Conservation (phyloP, 2,888 invertebrate genomes). For the Coelogynopora nodosa region DNA sequence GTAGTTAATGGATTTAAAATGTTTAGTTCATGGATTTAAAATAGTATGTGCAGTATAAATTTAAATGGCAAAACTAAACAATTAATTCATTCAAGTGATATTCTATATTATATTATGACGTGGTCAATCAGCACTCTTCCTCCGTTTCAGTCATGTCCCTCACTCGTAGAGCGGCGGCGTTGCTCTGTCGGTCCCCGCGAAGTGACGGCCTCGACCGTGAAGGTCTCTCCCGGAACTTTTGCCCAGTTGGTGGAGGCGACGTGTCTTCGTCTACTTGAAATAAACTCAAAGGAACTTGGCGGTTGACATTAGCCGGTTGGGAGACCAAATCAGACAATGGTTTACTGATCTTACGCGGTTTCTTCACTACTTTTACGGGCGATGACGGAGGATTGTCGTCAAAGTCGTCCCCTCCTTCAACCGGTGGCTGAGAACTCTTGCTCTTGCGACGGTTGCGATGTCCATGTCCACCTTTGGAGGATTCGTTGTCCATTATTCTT, state of each 20-base stretch:
- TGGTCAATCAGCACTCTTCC: constrained; percentile 1
- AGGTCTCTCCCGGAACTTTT: background rate
- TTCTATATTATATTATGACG: too few species aligned
- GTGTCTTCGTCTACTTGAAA: background rate
- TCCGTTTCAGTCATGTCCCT: background rate
- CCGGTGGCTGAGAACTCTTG: background rate
- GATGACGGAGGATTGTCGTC: too few species aligned
- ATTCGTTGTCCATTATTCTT: background rate
- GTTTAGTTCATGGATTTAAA: too few species aligned
- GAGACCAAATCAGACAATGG: background rate
- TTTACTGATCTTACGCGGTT: background rate
- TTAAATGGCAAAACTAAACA: too few species aligned
- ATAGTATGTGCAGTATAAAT: too few species aligned
- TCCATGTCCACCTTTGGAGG: background rate
- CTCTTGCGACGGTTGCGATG: background rate
- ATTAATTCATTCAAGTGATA: too few species aligned
- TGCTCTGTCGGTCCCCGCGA: background rate
- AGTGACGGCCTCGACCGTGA: background rate
- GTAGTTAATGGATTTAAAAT: too few species aligned
- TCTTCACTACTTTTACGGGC: background rate
- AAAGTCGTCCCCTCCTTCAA: background rate
- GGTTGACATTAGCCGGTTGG: background rate
- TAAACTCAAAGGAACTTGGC: background rate
- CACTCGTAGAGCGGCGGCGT: background rate
- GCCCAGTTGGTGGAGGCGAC: background rate